Conservation (phyloP, 37 sponge, comb jelly and placozoan genomes). For the Hormiphora californensis region DNA sequence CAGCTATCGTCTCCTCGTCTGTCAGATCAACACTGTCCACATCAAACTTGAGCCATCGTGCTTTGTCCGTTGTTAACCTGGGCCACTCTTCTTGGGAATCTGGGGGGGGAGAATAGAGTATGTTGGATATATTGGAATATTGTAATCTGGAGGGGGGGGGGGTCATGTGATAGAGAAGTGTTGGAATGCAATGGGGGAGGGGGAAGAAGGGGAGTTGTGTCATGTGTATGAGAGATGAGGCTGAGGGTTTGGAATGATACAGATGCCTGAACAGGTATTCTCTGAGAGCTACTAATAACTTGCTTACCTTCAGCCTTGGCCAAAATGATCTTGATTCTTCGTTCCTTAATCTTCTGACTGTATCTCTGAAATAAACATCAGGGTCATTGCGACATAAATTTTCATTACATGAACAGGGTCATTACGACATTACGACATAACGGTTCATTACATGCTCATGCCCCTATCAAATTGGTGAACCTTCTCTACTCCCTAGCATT, state of each 20-base stretch:
- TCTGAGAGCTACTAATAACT: too few relatives aligned
- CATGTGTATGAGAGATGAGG: not conserved
- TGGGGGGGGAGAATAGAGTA: too few relatives aligned
- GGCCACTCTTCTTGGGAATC: constrained; percentile 24
- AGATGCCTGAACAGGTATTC: too few relatives aligned
- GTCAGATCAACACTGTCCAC: constrained; percentile 51
- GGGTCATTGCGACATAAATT: not conserved
- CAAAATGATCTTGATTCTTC: constrained; percentile 13
- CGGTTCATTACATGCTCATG: too few relatives aligned
- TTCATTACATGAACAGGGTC: not conserved
- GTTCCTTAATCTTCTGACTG: constrained; percentile 5
- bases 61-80: constrained; percentile 14
- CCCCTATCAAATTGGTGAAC: too few relatives aligned
- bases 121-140: too few relatives aligned
- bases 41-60: constrained; percentile 42
- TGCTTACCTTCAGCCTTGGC: constrained; percentile 7
- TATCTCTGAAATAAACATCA: constrained; percentile 13
- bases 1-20: constrained; percentile 51
- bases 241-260: not conserved
- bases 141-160: too few relatives aligned
- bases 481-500: too few relatives aligned
- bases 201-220: too few relatives aligned
- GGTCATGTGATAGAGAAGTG: too few relatives aligned
- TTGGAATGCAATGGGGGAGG: too few relatives aligned
- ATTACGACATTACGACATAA: too few relatives aligned